These are phyloP conservation scores for Agapornis canus DNA, from an alignment of 2,797 vertebrate species.

Conservation along the genomic window DNA sequence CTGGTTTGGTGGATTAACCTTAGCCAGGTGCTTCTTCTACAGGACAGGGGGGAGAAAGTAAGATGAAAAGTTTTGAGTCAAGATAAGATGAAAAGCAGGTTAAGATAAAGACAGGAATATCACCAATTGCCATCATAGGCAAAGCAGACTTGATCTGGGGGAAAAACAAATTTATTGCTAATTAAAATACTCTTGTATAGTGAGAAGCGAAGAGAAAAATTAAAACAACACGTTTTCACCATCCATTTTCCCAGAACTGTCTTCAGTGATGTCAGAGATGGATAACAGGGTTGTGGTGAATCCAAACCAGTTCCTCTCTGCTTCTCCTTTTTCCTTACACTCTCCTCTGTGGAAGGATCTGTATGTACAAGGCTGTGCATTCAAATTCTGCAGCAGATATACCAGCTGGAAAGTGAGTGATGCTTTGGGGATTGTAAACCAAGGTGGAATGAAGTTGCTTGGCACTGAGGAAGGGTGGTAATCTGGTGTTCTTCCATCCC, in stretches of 20 bases:
- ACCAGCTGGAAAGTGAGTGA: not conserved
- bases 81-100: not conserved
- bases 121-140: fast-evolving
- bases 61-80: not conserved
- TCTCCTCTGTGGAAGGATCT: not conserved
- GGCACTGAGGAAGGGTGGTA: not conserved
- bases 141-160: not conserved
- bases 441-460: not conserved
- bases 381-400: not conserved
- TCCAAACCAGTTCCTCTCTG: not conserved
- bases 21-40: not conserved
- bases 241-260: not conserved
- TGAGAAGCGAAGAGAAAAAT: not conserved
- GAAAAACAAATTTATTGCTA: not conserved
- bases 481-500: not conserved
- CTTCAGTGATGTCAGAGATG: not conserved
- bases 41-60: not conserved
- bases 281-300: fast-evolving
- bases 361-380: not conserved
- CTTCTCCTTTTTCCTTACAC: fast-evolving
- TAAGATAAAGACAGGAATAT: not conserved
- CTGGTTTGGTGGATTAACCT: not conserved
- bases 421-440: not conserved
- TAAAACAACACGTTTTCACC: not conserved
- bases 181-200: not conserved